Conservation (phyloP, 2,113 vertebrate species). For the Lagenorhynchus albirostris region DNA sequence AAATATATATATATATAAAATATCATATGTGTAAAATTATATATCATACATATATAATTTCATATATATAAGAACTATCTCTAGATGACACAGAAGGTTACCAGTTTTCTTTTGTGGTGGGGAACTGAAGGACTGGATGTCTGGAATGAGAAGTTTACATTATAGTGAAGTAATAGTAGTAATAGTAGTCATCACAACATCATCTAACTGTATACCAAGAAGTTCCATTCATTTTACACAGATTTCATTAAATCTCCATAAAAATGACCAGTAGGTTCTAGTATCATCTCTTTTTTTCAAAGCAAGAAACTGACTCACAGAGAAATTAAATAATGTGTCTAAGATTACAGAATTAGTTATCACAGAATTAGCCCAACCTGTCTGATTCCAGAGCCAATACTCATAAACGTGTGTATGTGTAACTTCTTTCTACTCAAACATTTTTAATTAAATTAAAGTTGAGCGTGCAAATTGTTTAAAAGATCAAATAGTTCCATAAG, state of each 20-base stretch:
- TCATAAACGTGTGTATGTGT: background rate
- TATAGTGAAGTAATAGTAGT: background rate
- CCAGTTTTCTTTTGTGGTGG: background rate
- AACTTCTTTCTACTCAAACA: background rate
- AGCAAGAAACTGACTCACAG: background rate
- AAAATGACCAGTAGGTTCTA: background rate
- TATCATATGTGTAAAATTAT: background rate
- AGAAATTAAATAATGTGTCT: background rate
- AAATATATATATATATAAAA: background rate
- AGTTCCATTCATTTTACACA: background rate
- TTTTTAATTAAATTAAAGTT: background rate
- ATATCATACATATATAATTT: background rate
- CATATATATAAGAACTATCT: background rate
- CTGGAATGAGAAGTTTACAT: background rate
- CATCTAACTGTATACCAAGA: background rate
- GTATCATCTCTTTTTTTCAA: background rate
- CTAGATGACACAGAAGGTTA: background rate
- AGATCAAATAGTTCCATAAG: background rate
- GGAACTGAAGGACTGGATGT: background rate
- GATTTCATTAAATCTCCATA: background rate
- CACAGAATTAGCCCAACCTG: background rate
- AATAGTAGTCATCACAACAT: background rate
- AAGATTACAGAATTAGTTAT: background rate
- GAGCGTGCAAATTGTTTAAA: background rate
- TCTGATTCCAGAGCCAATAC: background rate